Evolutionary conservation across 2,113 vertebrate genomes (phyloP), one percentile per base, ranked within the genome.

Genomic region (Pelobates fuscus): DNA sequence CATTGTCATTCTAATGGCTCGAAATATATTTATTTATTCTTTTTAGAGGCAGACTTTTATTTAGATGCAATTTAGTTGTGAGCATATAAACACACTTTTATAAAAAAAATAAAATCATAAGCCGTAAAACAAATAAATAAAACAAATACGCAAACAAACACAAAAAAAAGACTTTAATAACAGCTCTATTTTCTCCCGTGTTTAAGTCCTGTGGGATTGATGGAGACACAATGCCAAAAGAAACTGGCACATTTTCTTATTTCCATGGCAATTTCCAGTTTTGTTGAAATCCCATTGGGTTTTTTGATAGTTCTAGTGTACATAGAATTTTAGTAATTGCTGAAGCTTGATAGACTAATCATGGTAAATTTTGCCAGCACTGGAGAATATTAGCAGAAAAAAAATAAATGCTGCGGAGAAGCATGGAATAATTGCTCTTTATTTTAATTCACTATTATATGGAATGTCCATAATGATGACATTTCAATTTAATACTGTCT

Each of bases 211-310:
- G 78, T 75, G 89, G 84, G 86, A 90, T 84, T 67, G 68, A 67
- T 82, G 85, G 81, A 46, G 43, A 80, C 75, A 44, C 24, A 21
- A 79, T 87, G 87, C 87, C 86, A 90, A 79, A 79, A 86, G 81
- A 79, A 73, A 78, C 61, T 92, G 89, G 89, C 88, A 89, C 83
- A 71, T 79, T 84, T 88, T 88, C 86, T 84, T 83, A 92, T 90
- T 88, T 85, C 88, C 89, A 91, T 90, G 89, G 89, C 88, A 86
- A 91, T 91, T 82, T 82, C 82, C 82, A 83, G 87, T 82, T 87
- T 84, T 87, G 82, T 82, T 84, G 82, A 86, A 88, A 89, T 83
- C 88, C 84, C 86, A 71, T 81, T 84, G 80, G 87, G 82, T 68
- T 67, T 77, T 24, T 70, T 84, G 85, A 82, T 89, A 87, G 90